Evolutionary conservation across 2,797 vertebrate species (phyloP).

Genomic region (Neopelma chrysocephalum): DNA sequence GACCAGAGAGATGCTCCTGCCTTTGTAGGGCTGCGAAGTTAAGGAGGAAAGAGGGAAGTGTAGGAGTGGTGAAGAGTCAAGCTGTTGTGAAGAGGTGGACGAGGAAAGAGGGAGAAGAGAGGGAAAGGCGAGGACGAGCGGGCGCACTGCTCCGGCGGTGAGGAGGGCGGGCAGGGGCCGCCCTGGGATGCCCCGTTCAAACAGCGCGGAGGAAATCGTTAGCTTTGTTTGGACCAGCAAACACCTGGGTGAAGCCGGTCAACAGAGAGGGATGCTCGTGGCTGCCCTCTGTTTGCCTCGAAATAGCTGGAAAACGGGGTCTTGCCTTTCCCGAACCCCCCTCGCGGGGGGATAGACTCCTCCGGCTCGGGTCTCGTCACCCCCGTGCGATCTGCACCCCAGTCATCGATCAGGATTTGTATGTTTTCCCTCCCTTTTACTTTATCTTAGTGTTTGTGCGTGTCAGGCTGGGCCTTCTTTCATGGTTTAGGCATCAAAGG

Average conservation of each 20-base stretch:
- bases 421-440: neutral
- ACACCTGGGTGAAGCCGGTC: conserved; percentile 45
- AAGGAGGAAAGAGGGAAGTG: neutral
- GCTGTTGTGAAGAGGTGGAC: neutral
- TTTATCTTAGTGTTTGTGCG: neutral
- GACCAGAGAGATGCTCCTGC: neutral
- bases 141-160: neutral
- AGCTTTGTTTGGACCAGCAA: conserved; percentile 46
- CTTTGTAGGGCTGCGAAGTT: neutral
- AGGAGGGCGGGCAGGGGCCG: neutral
- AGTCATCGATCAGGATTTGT: neutral
- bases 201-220: conserved; percentile 47
- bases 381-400: neutral
- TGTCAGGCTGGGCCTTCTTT: neutral
- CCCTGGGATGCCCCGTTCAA: conserved; percentile 4
- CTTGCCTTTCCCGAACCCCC: neutral
- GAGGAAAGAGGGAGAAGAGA: neutral
- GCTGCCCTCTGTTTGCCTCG: neutral
- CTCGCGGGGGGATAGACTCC: neutral
- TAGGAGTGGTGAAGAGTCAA: neutral
- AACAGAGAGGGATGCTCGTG: conserved; percentile 11
- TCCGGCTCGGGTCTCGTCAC: neutral
- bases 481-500: neutral
- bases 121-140: neutral
- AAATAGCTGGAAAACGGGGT: neutral